Conservation (phyloP, 2,888 invertebrate species). For the Halictus ligatus region DNA sequence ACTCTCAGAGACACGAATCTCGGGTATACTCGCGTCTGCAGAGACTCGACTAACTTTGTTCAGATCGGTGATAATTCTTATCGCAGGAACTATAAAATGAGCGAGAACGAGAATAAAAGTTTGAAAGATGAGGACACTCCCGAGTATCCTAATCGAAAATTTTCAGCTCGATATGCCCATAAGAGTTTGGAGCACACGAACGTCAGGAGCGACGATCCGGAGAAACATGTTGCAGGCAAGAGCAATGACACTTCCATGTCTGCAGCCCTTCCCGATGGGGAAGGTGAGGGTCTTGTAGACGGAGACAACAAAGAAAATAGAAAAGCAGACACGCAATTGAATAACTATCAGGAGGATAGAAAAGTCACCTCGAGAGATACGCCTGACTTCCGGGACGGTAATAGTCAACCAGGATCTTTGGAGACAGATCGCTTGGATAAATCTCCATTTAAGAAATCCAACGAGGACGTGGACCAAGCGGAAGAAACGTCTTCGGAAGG, state of each 20-base stretch:
- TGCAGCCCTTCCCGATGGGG: neutral
- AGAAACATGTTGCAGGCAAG: neutral
- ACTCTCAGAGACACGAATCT: conserved; percentile 35
- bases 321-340: neutral
- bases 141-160: conserved; percentile 53
- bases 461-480: neutral
- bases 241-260: neutral
- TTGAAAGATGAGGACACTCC: neutral
- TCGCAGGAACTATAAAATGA: conserved; percentile 27
- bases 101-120: neutral
- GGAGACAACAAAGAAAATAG: conserved; percentile 14
- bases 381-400: neutral
- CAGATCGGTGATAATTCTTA: neutral
- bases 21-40: conserved; percentile 19
- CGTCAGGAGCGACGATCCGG: conserved; percentile 38
- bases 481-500: neutral
- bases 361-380: neutral
- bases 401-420: neutral
- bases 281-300: neutral
- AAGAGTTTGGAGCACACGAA: conserved; percentile 76
- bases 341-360: neutral
- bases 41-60: conserved; percentile 41
- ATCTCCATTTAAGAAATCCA: neutral
- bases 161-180: conserved; percentile 64
- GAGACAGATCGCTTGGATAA: neutral